Percentiles rank a stretch among this genome's conserved stretches.
phyloP scores from a whole-genome alignment of 2,113 vertebrate species.

The Ailuropoda melanoleuca region DNA sequence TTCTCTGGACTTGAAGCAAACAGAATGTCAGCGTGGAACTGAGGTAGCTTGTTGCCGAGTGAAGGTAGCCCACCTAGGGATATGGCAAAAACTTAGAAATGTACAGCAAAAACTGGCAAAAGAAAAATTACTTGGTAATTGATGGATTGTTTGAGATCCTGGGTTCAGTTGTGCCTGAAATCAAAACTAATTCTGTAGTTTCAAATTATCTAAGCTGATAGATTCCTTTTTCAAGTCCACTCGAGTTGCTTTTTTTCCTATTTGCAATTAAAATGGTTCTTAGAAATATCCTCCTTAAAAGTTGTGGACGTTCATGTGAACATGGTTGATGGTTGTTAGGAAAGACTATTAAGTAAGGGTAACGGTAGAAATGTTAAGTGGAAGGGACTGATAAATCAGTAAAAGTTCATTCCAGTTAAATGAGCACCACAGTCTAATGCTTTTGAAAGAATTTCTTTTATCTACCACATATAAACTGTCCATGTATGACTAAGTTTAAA shows the following conservation, averaged over 20 bases:
- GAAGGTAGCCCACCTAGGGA: not conserved
- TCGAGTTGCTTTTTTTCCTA: not conserved
- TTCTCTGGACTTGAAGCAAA: not conserved
- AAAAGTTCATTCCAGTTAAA: not conserved
- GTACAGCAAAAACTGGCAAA: not conserved
- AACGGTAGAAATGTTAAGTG: not conserved
- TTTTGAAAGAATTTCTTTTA: not conserved
- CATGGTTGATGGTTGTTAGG: not conserved
- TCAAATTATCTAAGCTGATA: not conserved
- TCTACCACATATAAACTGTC: not conserved
- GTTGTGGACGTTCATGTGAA: not conserved
- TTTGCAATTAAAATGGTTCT: not conserved
- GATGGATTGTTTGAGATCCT: not conserved
- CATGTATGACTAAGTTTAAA: not conserved
- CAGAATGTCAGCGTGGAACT: not conserved
- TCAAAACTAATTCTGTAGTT: not conserved
- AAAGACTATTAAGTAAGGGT: not conserved
- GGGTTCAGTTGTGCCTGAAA: not conserved
- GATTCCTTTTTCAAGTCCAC: not conserved
- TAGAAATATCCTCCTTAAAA: not conserved
- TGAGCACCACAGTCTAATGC: not conserved
- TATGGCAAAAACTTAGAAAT: not conserved
- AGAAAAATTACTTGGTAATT: not conserved
- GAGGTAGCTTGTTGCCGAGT: not conserved
- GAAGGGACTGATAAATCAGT: not conserved